These are phyloP conservation scores for Physella acuta DNA, from an alignment of 1,140 invertebrate genomes.

Conservation along the genomic window DNA sequence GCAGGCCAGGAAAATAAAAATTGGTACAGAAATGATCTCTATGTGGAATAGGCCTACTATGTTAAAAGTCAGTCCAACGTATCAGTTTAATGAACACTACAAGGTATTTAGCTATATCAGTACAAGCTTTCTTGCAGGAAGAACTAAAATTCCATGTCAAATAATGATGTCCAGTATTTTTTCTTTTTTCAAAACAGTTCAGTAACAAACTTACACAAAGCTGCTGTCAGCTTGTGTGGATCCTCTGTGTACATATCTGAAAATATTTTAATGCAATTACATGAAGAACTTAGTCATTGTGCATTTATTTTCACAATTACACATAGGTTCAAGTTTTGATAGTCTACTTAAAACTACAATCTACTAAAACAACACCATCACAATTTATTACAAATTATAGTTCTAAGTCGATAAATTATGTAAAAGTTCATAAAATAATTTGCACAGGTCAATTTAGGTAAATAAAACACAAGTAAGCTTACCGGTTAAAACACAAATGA, in stretches of 20 bases:
- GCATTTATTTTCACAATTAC: not conserved
- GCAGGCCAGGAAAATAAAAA: not conserved
- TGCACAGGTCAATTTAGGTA: not conserved
- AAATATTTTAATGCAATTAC: not conserved
- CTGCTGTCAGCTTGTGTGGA: not conserved
- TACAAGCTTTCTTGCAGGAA: not conserved
- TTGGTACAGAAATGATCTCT: not conserved
- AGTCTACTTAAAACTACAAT: not conserved
- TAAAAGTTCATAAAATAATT: not conserved
- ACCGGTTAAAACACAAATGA: not conserved
- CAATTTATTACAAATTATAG: not conserved
- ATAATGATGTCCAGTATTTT: not conserved
- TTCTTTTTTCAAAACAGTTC: not conserved
- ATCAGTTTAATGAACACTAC: not conserved
- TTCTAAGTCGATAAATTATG: not conserved
- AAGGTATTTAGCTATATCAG: not conserved
- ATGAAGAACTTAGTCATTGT: not conserved
- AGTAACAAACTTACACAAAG: not conserved
- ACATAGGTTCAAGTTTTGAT: not conserved
- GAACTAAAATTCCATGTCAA: not conserved
- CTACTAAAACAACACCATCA: not conserved
- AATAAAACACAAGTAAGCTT: not conserved
- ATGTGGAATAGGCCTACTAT: not conserved
- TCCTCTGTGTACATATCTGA: slow-evolving; percentile 11
- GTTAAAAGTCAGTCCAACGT: not conserved